Evolutionary conservation across 2,113 vertebrate genomes (phyloP).

Genomic region (Brachirus orientalis): DNA sequence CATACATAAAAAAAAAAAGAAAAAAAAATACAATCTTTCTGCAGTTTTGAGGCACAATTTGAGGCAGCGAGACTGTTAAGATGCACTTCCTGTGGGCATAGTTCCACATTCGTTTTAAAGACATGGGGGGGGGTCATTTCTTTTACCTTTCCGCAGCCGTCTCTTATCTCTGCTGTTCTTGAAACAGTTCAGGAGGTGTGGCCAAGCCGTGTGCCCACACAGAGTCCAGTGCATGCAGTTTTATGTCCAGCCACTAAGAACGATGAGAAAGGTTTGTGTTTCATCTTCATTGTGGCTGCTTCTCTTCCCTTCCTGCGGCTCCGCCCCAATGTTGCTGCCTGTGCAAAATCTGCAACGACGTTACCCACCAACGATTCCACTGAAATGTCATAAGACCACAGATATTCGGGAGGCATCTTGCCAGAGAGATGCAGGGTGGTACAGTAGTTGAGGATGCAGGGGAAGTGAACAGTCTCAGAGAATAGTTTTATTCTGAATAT

Average conservation of each 20-base stretch:
- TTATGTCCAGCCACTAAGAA: no score
- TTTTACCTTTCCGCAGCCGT: slow-evolving; percentile 22
- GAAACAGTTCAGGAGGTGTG: slow-evolving; percentile 20
- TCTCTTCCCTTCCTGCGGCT: slow-evolving; percentile 61
- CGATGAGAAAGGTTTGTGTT: no score
- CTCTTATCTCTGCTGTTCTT: slow-evolving; percentile 12
- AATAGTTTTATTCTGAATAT: no score
- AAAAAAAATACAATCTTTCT: slow-evolving; percentile 72
- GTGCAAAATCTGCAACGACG: slow-evolving; percentile 70
- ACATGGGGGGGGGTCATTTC: slow-evolving; percentile 26
- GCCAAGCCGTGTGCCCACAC: slow-evolving; percentile 2
- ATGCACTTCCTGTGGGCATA: slow-evolving; percentile 59
- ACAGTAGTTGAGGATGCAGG: no score
- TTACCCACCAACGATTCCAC: slow-evolving; percentile 40
- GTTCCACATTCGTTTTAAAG: slow-evolving; percentile 46
- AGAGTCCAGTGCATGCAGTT: no score
- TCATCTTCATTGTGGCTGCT: slow-evolving; percentile 30
- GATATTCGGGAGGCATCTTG: slow-evolving; percentile 11
- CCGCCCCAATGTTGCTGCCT: slow-evolving; percentile 42
- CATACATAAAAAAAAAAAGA: slow-evolving; percentile 24
- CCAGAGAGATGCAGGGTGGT: slow-evolving; percentile 15
- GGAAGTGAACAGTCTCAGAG: no score
- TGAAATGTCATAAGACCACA: slow-evolving; percentile 53
- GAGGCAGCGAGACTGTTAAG: slow-evolving; percentile 46
- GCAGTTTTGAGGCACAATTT: slow-evolving; percentile 68